These are phyloP conservation scores for Diphyllodes magnificus DNA, from an alignment of 2,113 vertebrate species.

Conservation along the genomic window DNA sequence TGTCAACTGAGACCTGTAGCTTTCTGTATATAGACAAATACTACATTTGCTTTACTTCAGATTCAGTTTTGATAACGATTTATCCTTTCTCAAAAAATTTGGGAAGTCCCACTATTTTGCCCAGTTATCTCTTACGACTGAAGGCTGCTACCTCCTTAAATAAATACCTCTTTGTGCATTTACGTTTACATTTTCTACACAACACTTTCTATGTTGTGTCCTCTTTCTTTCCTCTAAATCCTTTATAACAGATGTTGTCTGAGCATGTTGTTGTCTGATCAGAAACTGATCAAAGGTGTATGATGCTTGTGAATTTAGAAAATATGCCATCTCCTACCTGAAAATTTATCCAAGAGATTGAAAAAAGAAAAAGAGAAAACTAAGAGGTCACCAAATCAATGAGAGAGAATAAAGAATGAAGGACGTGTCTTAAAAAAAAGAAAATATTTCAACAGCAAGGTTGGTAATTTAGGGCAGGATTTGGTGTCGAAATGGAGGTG, in stretches of 20 bases:
- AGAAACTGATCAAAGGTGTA: not conserved
- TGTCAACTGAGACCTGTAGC: not conserved
- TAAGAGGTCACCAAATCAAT: not conserved
- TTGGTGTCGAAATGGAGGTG: not conserved
- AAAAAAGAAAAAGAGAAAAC: not conserved
- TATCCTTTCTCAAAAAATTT: not conserved
- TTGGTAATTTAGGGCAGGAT: not conserved
- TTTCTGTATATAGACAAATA: not conserved
- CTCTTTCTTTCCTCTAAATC: not conserved
- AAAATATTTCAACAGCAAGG: not conserved
- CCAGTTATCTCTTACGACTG: not conserved
- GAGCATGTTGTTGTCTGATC: fast-evolving
- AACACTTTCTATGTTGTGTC: not conserved
- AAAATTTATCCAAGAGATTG: not conserved
- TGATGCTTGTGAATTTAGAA: not conserved
- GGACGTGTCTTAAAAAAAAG: not conserved
- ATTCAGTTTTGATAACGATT: not conserved
- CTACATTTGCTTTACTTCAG: not conserved
- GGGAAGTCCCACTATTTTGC: not conserved
- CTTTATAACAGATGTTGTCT: not conserved
- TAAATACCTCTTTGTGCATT: not conserved
- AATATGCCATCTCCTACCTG: not conserved
- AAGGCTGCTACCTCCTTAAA: not conserved
- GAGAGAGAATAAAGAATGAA: not conserved
- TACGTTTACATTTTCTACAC: not conserved